These are phyloP conservation scores for Glyphotaelius pellucidus DNA, from an alignment of 2,888 invertebrate species.

Conservation along the genomic window DNA sequence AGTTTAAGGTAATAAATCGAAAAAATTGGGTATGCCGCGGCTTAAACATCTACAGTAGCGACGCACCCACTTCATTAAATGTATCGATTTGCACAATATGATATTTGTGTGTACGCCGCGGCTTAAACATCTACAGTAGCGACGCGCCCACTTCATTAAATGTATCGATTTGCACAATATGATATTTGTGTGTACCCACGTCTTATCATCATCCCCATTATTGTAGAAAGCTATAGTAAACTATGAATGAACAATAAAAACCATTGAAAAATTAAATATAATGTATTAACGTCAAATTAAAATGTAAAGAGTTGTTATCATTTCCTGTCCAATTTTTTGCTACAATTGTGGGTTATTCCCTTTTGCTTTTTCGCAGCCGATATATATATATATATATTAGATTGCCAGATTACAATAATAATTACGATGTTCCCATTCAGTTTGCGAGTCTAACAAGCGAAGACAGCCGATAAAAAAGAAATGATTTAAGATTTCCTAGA, in stretches of 20 bases:
- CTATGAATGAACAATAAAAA: neutral
- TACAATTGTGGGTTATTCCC: neutral
- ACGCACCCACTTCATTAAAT: neutral
- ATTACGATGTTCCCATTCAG: constrained; percentile 22
- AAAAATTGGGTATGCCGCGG: too few relatives aligned
- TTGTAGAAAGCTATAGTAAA: neutral
- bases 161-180: neutral
- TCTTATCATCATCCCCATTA: neutral
- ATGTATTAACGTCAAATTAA: neutral
- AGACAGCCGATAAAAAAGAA: neutral
- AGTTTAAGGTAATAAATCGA: too few relatives aligned
- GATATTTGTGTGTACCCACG: neutral
- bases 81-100: neutral
- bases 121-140: too few relatives aligned
- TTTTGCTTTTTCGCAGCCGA: neutral
- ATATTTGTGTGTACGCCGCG: neutral
- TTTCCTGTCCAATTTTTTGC: neutral
- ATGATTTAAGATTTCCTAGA: constrained; percentile 45
- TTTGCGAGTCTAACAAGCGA: neutral
- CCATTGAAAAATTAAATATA: neutral
- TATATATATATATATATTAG: too few relatives aligned
- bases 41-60: neutral
- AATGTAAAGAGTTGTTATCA: too few relatives aligned
- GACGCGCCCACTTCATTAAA: too few relatives aligned
- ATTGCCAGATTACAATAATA: neutral